Base-by-base conservation (phyloP, 2,888 invertebrate species). In the Papilio gigon region DNA sequence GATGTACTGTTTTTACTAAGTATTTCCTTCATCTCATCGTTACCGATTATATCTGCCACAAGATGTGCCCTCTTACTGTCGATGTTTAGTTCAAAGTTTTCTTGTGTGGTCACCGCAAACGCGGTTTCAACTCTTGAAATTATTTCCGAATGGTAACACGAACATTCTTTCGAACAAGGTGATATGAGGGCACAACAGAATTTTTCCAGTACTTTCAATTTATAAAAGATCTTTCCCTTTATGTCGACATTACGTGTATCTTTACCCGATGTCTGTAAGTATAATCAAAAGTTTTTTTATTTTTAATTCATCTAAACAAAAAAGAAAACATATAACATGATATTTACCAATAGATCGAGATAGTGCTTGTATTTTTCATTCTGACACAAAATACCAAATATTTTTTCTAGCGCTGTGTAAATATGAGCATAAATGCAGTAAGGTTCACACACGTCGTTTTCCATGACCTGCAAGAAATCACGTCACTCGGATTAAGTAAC, bases 361-460 rank as follows among this genome's bases (percentile, higher is more conserved):
- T 90, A 92, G 37, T 86, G 77, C 68, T 82, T 88, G 68, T 91
- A 92, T 73, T 88, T 90, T 9, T 81, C 82, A 72, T 91, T 91
- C 79, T 91, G 89, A 67, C 86, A 85, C 58, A 92, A 76, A 20
- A 81, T 80, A 25, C 76, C 87, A 78, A 88, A 89, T 78, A 92
- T 91, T 80, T 90, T 90, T 73, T 86, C 91, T 62, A 92, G 73
- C n/a, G 90, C 89, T 22, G 92, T 92, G 70, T 88, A 88, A 70
- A 92, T 90, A 70, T 90, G 85, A 12, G 90, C 92, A 75, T 92
- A 92, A 59, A 91, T 82, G 60, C 87, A 89, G 72, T 90, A 92
- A 1, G 92, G 92, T 74, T 91, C 91, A 70, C 88, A 89, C 5
- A 89, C 80, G 75, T 92, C 91, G 68, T 87, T 91, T 77, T 91